phyloP scores from a whole-genome alignment of 2,888 invertebrate genomes.

The Biston betularia region DNA sequence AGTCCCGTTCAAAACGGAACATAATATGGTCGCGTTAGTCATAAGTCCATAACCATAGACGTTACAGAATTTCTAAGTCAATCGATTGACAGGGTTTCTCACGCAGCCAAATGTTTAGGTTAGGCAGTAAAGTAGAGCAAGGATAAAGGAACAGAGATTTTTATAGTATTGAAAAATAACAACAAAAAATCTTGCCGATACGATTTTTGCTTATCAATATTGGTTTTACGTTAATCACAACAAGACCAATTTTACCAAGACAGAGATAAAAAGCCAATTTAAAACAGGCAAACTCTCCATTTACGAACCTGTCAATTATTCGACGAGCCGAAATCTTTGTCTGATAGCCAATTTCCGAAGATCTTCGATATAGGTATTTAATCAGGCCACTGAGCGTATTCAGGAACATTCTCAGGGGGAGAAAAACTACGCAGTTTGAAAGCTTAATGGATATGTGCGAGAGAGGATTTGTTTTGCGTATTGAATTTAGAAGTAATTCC shows the following conservation, averaged over 20 bases:
- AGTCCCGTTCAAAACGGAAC: too few species aligned
- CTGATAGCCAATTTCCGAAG: slow-evolving; percentile 60
- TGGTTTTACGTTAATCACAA: slow-evolving; percentile 19
- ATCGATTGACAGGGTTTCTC: too few species aligned
- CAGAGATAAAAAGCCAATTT: slow-evolving; percentile 53
- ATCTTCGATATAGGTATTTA: slow-evolving; percentile 47
- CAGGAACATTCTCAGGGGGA: not conserved
- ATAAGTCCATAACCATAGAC: too few species aligned
- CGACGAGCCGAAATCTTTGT: slow-evolving; percentile 51
- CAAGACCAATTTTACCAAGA: slow-evolving; percentile 7
- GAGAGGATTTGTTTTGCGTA: not conserved
- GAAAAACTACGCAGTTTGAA: not conserved
- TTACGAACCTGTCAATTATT: slow-evolving; percentile 49
- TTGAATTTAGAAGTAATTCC: too few species aligned
- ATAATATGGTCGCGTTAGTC: too few species aligned
- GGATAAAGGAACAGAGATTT: too few species aligned
- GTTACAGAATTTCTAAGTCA: too few species aligned
- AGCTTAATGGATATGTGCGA: not conserved
- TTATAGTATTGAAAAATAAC: too few species aligned
- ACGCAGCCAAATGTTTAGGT: too few species aligned
- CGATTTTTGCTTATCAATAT: slow-evolving; percentile 3
- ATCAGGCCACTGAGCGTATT: slow-evolving; percentile 31
- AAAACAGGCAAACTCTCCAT: slow-evolving; percentile 48
- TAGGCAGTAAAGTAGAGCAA: too few species aligned
- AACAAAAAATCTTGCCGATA: not conserved